These are phyloP conservation scores for Epinephelus awoara DNA, from an alignment of 2,797 vertebrate genomes.

Conservation along the genomic window DNA sequence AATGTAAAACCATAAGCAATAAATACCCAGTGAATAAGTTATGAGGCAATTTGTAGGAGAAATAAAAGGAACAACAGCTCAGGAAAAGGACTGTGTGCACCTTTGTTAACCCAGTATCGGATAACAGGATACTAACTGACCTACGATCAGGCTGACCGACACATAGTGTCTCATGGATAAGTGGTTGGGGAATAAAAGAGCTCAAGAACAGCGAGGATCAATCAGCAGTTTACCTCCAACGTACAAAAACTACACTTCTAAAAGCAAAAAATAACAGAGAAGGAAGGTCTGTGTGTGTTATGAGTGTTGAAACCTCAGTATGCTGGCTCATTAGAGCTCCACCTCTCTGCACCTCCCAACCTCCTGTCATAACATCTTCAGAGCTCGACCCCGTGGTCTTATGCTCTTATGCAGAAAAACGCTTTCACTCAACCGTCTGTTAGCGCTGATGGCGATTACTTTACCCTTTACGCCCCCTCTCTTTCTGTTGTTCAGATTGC, in stretches of 20 bases:
- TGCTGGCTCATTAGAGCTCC: constrained; percentile 33
- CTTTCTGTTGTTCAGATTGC: constrained; percentile 18
- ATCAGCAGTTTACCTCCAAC: constrained; percentile 1
- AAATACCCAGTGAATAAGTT: neutral
- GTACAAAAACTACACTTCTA: neutral
- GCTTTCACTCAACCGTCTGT: constrained; percentile 36
- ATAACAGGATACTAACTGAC: neutral
- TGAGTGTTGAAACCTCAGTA: neutral
- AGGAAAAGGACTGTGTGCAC: neutral
- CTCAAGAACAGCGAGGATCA: constrained; percentile 6
- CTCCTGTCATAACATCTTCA: constrained; percentile 27
- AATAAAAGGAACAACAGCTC: neutral
- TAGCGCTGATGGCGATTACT: constrained; percentile 49
- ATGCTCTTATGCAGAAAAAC: constrained; percentile 30
- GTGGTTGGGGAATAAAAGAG: constrained; percentile 1
- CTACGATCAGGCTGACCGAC: constrained; percentile 6
- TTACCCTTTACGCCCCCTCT: constrained; percentile 60
- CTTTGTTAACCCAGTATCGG: neutral
- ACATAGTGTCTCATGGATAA: constrained; percentile 10
- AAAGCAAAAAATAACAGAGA: constrained; percentile 3
- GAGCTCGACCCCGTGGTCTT: constrained; percentile 36
- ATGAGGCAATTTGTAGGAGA: neutral
- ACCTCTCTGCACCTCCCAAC: constrained; percentile 2
- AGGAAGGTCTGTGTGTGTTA: neutral
- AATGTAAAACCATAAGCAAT: neutral